Evolutionary conservation across 2,797 vertebrate species (phyloP).

Genomic region (Vireo griseus): DNA sequence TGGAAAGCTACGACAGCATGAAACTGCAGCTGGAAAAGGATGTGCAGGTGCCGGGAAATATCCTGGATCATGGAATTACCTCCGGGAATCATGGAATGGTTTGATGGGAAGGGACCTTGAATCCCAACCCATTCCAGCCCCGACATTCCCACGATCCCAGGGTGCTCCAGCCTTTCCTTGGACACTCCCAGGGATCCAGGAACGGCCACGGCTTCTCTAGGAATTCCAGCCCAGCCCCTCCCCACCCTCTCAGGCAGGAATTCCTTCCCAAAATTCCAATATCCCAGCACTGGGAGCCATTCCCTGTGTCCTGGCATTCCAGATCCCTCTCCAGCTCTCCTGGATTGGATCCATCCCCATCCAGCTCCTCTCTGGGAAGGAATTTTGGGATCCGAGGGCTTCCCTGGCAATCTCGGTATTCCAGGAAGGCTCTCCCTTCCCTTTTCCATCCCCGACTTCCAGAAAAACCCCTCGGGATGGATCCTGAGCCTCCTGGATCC

Average conservation of each 20-base stretch:
- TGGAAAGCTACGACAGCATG: background rate
- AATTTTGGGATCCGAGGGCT: too few species aligned
- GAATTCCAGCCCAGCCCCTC: background rate
- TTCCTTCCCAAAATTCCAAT: background rate
- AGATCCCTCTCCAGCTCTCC: too few species aligned
- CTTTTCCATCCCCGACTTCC: too few species aligned
- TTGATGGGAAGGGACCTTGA: background rate
- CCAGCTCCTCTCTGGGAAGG: too few species aligned
- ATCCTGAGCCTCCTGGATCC: too few species aligned
- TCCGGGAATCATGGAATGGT: accelerated
- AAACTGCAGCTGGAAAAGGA: background rate
- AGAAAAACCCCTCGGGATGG: too few species aligned
- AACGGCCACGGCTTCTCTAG: background rate
- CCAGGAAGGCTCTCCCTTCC: too few species aligned
- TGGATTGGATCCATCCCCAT: too few species aligned
- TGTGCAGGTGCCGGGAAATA: background rate
- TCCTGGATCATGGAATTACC: too few species aligned
- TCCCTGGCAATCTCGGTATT: too few species aligned
- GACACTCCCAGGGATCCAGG: background rate
- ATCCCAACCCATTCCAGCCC: background rate
- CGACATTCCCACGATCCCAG: accelerated
- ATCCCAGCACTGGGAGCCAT: too few species aligned
- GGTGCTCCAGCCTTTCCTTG: background rate
- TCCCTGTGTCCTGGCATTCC: too few species aligned
- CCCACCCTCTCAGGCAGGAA: background rate